Percentiles rank a stretch among this genome's conserved stretches.
These are phyloP conservation scores for Stercorarius parasiticus DNA, from an alignment of 2,113 vertebrate species.

Conservation along the genomic window DNA sequence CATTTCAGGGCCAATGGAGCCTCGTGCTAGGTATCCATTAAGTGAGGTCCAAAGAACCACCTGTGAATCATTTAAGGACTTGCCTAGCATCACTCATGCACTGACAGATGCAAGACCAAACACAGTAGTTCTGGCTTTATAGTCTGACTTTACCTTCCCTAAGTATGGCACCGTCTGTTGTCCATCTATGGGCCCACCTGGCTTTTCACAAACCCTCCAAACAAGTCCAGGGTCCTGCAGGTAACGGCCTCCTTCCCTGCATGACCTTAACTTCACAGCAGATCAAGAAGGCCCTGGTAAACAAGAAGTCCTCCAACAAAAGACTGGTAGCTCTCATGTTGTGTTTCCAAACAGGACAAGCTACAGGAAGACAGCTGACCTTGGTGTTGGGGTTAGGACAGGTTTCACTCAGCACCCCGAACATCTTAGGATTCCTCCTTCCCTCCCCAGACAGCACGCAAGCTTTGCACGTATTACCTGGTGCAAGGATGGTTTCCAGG, in stretches of 20 bases:
- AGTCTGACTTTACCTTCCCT: neutral
- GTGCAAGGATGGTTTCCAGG: neutral
- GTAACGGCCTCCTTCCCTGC: neutral
- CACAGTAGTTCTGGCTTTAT: neutral
- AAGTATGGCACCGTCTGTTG: fast-evolving
- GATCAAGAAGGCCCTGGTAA: neutral
- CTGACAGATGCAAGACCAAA: neutral
- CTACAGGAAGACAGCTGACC: neutral
- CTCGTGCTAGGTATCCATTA: neutral
- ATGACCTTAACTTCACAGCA: neutral
- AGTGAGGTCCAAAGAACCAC: neutral
- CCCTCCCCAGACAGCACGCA: neutral
- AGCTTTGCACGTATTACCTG: neutral
- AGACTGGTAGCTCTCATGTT: neutral
- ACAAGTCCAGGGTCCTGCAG: neutral
- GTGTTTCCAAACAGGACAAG: neutral
- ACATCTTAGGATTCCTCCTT: neutral
- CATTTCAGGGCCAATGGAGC: neutral
- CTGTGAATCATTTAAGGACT: neutral
- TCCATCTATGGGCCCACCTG: neutral
- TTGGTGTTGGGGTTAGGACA: neutral
- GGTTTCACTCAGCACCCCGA: neutral
- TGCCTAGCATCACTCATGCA: neutral
- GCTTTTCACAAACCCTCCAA: neutral
- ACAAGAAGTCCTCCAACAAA: neutral